Conservation (phyloP, 2,888 invertebrate species). For the Eulithis prunata region DNA sequence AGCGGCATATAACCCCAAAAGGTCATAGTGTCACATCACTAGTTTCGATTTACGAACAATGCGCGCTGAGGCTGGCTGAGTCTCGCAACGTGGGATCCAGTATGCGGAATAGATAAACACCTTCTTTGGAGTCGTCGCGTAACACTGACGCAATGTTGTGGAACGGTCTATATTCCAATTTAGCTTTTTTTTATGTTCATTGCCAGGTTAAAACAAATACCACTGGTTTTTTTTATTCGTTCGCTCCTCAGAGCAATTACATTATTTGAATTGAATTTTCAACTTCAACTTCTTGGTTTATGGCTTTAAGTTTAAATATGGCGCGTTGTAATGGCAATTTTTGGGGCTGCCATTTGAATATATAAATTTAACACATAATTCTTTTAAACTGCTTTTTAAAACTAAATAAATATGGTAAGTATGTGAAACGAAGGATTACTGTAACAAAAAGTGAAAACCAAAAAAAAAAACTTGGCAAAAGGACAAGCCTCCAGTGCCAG, state of each 20-base stretch:
- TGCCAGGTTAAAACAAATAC: conserved; percentile 7
- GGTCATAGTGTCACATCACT: conserved; percentile 44
- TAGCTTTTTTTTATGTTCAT: conserved; percentile 14
- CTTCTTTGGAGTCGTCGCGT: conserved; percentile 37
- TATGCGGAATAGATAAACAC: conserved; percentile 41
- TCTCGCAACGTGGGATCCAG: conserved; percentile 39
- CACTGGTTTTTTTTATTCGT: too few relatives aligned
- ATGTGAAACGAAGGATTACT: too few relatives aligned
- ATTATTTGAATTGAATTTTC: conserved; percentile 10
- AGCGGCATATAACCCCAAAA: conserved; percentile 10
- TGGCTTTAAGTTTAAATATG: not conserved
- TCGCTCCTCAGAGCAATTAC: too few relatives aligned
- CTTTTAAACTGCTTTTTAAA: too few relatives aligned
- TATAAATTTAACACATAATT: too few relatives aligned
- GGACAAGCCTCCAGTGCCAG: too few relatives aligned
- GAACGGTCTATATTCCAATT: conserved; percentile 36
- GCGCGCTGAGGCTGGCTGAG: conserved; percentile 22
- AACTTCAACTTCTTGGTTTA: not conserved
- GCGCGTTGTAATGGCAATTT: too few relatives aligned
- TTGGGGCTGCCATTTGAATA: too few relatives aligned
- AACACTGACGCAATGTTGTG: conserved; percentile 41
- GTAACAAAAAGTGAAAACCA: too few relatives aligned
- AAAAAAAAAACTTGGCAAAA: too few relatives aligned
- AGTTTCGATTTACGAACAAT: conserved; percentile 48
- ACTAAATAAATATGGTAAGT: too few relatives aligned